Conservation (phyloP, 2,113 vertebrate genomes). For the Neomonachus schauinslandi region DNA sequence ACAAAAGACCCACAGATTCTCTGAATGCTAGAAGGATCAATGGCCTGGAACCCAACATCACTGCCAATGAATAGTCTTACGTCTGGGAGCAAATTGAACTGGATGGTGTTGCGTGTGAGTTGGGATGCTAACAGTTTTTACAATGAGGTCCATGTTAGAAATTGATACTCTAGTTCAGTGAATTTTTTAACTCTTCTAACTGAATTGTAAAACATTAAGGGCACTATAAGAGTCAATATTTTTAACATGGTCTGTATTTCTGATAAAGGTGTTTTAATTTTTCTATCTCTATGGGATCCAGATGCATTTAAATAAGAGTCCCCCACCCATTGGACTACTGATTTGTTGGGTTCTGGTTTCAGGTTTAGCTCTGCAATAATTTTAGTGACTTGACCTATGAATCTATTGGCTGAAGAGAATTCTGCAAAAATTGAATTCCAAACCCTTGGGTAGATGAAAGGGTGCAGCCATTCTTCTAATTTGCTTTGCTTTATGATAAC, state of each 20-base stretch:
- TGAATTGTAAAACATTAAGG: neutral
- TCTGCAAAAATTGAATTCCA: neutral
- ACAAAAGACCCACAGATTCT: neutral
- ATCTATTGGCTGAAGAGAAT: neutral
- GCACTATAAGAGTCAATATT: neutral
- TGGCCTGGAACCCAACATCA: neutral
- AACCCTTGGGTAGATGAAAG: neutral
- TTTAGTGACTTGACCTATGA: neutral
- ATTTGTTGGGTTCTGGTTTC: neutral
- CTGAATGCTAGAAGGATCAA: neutral
- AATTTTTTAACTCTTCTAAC: neutral
- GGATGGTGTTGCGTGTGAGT: neutral
- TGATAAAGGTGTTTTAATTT: neutral
- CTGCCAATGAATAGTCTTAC: neutral
- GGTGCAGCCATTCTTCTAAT: neutral
- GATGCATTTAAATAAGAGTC: neutral
- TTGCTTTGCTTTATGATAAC: neutral
- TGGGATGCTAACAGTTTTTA: neutral
- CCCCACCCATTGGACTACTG: neutral
- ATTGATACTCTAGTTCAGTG: neutral
- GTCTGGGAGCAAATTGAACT: neutral
- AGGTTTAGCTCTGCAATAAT: neutral
- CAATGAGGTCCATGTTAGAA: neutral
- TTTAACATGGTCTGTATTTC: neutral
- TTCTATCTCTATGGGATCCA: neutral